A percentile compares a stretch with the other conserved stretches of the same genome.
phyloP scores from a whole-genome alignment of 1,140 invertebrate species.

The Helicoverpa zea region DNA sequence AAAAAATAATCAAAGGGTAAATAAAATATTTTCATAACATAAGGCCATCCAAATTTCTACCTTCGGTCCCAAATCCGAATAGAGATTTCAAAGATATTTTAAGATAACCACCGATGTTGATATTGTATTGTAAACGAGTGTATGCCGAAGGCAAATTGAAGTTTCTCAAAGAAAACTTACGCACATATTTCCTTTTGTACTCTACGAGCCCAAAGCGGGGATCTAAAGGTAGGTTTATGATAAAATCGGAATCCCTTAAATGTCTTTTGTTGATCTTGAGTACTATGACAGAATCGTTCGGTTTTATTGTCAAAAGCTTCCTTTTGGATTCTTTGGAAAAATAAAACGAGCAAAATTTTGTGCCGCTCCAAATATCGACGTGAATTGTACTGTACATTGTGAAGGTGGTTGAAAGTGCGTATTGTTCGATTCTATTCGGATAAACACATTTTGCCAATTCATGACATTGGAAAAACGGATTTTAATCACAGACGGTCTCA shows the following conservation, averaged over 20 bases:
- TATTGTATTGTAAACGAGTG: constrained; percentile 50
- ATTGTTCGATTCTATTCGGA: constrained; percentile 11
- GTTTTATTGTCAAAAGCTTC: constrained; percentile 48
- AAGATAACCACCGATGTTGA: constrained; percentile 31
- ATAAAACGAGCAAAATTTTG: constrained; percentile 23
- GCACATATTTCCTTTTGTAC: constrained; percentile 44
- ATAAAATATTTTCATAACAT: not conserved
- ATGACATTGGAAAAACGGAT: not conserved
- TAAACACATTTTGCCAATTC: not conserved
- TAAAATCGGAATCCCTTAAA: constrained; percentile 50
- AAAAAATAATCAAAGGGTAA: constrained; percentile 3
- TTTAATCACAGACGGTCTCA: too few species aligned
- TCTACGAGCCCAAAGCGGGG: constrained; percentile 30
- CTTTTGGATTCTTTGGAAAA: constrained; percentile 33
- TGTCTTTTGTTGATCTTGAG: constrained; percentile 46
- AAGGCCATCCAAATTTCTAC: constrained; percentile 1
- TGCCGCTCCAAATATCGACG: constrained; percentile 12
- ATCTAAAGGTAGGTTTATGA: constrained; percentile 44
- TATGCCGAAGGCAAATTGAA: constrained; percentile 47
- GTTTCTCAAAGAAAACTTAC: constrained; percentile 48
- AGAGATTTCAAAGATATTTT: constrained; percentile 30
- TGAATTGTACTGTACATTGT: constrained; percentile 10
- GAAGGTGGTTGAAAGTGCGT: constrained; percentile 14
- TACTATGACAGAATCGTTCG: constrained; percentile 40
- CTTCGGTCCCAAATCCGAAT: constrained; percentile 26